Base-by-base conservation (phyloP, 2,888 invertebrate species). In the Leucozona laternaria region DNA sequence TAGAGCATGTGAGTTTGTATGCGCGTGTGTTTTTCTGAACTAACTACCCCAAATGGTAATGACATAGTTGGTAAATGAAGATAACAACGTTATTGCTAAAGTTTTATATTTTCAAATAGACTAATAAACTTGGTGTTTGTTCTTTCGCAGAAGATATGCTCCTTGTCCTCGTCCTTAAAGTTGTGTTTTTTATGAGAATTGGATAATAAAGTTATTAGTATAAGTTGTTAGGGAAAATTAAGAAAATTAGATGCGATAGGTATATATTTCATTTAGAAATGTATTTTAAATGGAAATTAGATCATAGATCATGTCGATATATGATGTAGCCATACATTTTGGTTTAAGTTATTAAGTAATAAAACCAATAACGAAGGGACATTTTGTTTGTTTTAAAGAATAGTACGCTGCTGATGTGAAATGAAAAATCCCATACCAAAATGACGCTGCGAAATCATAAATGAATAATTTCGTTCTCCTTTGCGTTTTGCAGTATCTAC, bases 31-130 rank as follows among this genome's bases (percentile, higher is more conserved):
- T 8, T 15, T 6, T n/a, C 2, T 25, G 70, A 57, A 34, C 57
- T 57, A 87, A 87, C 86, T 87, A 82, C 82, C 82, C 78, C 37
- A 11, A 87, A 87, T 87, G 86, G 68, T 83, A 87, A 87, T 79
- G 82, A 82, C 86, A 76, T 79, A 82, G 82, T 87, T 87, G 86
- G 79, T 48, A 66, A 82, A 76, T 75, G 79, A 78, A 82, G 86
- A 87, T 87, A 87, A 76, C 82, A 82, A 66, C 71, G 37, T 82
- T 87, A 86, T 81, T 81, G 78, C 78, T 13, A 71, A 81, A 85
- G 77, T 82, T 85, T 85, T 25, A 62, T 76, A 76, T 81, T 85
- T 85, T 50, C 50, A 43, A 77, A 77, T 66, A 62, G 68, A 34
- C 68, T 76, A 70, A 76, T 76, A 76, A 84, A 66, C 60, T 72